Evolutionary conservation across 2,113 vertebrate genomes (phyloP).

Genomic region (Proterorhinus semilunaris): DNA sequence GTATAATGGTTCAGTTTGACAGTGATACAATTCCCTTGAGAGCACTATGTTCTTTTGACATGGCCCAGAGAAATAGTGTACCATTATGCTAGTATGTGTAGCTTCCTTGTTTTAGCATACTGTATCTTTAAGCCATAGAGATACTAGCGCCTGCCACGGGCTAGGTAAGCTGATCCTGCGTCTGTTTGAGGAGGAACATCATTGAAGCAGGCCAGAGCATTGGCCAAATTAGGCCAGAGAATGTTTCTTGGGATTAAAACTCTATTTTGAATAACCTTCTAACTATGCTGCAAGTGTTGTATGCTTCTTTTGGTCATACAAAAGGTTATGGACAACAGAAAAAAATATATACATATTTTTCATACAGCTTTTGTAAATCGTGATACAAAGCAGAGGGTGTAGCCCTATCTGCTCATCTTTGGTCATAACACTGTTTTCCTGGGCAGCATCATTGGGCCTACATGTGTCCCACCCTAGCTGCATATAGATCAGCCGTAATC

Average conservation of each 20-base stretch:
- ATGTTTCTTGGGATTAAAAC: slow-evolving; percentile 42
- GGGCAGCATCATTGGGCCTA: slow-evolving; percentile 64
- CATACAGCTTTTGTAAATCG: background rate
- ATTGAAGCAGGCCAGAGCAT: slow-evolving; percentile 28
- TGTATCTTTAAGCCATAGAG: slow-evolving; percentile 35
- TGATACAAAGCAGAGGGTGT: background rate
- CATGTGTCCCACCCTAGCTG: slow-evolving; percentile 72
- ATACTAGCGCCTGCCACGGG: slow-evolving; percentile 39
- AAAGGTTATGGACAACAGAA: background rate
- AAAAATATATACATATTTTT: background rate
- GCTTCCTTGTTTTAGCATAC: background rate
- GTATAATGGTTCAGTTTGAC: background rate
- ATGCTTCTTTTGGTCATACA: background rate
- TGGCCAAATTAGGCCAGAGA: slow-evolving; percentile 42
- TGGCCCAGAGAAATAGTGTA: background rate
- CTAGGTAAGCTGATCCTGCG: slow-evolving; percentile 58
- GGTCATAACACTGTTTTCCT: slow-evolving; percentile 58
- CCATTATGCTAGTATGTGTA: background rate
- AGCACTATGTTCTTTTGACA: background rate
- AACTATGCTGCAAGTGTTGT: slow-evolving; percentile 27
- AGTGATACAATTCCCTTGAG: too few relatives aligned
- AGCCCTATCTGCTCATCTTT: slow-evolving; percentile 32
- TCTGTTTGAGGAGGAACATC: slow-evolving; percentile 48
- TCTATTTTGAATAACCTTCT: slow-evolving; percentile 18
- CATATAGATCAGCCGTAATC: slow-evolving; percentile 77